Base-by-base conservation (phyloP, 2,797 vertebrate species). In the Discoglossus pictus region DNA sequence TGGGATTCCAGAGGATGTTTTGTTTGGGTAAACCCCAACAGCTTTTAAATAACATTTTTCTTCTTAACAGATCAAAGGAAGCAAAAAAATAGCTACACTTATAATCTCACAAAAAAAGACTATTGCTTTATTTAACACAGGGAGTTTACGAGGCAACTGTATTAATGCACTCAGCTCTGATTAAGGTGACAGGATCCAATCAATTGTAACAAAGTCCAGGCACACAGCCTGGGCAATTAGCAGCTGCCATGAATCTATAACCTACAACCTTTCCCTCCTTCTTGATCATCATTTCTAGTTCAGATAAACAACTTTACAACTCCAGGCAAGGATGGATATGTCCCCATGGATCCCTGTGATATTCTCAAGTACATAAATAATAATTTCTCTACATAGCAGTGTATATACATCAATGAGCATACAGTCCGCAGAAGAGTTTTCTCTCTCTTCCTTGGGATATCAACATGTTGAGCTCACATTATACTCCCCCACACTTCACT, bases 181-280 rank as follows among this genome's bases (percentile, higher is more conserved):
- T 23, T 55, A n/a, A 51, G 60, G 52, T 56, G 43, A 63, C 52
- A 70, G 44, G 44, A 23, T 63, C 35, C 52, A 63, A 70, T 63
- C 52, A 48, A 31, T 58, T 70, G 15, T 56, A 50, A 63, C 43
- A 58, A 40, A 50, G 36, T 56, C 68, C 68, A 70, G 68, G 18
- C 25, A 39, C 17, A 43, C 25, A 44, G 13, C 50, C 39, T 61
- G 50, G 7, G n/a, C 56, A 54, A 47, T 69, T 54, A 69, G 50
- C 39, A 61, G 34, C 18, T n/a, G 23, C 50, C 15, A 39, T 62
- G 34, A 69, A 62, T 62, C 42, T 40, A 38, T 27, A 48, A 44
- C 15, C 21, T 17, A 40, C 6, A 35, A 17, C 10, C 23, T 51
- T 42, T 51, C 18, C 52, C 56, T 50, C 61, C 15, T 50, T 70